A percentile compares a stretch with the other conserved stretches of the same genome.
Conservation (phyloP, 2,113 vertebrate genomes). For the Stercorarius parasiticus region DNA sequence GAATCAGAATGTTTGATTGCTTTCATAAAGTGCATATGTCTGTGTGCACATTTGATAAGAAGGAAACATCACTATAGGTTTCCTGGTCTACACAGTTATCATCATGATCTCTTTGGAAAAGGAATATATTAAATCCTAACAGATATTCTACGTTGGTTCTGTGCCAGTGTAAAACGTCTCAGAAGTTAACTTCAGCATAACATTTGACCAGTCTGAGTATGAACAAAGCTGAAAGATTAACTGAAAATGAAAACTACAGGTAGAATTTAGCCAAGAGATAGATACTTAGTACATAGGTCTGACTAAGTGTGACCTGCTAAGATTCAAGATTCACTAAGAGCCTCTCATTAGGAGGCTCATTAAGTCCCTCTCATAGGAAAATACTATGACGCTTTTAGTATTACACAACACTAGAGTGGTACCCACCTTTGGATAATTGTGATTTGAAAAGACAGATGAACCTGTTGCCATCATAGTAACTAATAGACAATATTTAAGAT, state of each 20-base stretch:
- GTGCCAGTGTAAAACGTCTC: not conserved
- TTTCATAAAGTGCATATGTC: not conserved
- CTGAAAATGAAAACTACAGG: not conserved
- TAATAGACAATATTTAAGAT: not conserved
- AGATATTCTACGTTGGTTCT: not conserved
- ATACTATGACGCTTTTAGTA: not conserved
- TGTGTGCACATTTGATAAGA: not conserved
- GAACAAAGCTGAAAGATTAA: not conserved
- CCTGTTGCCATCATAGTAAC: not conserved
- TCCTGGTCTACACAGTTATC: not conserved
- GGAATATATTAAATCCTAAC: not conserved
- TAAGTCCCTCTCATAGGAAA: not conserved
- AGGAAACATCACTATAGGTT: not conserved
- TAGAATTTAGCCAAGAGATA: not conserved
- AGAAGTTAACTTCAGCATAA: not conserved
- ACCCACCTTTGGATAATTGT: not conserved
- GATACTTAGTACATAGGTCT: not conserved
- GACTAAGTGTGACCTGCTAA: not conserved
- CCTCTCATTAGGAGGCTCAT: not conserved
- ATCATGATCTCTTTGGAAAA: not conserved
- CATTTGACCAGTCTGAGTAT: not conserved
- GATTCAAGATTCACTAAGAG: not conserved
- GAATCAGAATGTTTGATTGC: not conserved
- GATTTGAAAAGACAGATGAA: not conserved
- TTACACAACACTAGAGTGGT: not conserved